Base-by-base conservation (phyloP, 2,888 invertebrate genomes). In the Synanthedon tipuliformis region DNA sequence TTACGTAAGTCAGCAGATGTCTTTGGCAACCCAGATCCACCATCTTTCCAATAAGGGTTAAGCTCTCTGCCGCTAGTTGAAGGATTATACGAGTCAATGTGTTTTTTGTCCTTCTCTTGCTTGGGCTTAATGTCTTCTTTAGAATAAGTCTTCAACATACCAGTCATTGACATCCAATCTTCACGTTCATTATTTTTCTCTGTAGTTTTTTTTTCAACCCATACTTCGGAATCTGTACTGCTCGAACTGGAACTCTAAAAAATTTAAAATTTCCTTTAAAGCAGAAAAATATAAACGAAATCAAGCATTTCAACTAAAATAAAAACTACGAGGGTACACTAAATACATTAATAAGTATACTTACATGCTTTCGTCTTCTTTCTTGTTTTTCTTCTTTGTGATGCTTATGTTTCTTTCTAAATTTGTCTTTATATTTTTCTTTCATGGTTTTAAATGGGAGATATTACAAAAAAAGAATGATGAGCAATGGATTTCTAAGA, bases 1-100 rank as follows among this genome's bases (percentile, higher is more conserved):
- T 77, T 80, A 62, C 75, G 67, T 61, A 78, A 73, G 66, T 72
- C 71, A 58, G 81, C 74, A 50, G 75, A 56, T 52, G 77, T 73
- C 64, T 77, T 74, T 0, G 97, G 97, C 55, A 97, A 71, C 2
- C 97, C 97, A 52, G 90, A 90, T 1, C 97, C 97, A 50, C 95
- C 96, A 76, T 93, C 89, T 85, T 93, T 96, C 96, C 97, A 97
- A 69, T 95, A 94, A 0, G 96, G 97, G 88, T 98, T 98, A 53
- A 97, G 81, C 81, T 98, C 97, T 65, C 92, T 87, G 1, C 78
- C 79, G 72, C 92, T 93, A 57, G 91, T 92, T 0, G 92, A 90
- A 13, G 94, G 94, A 73, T 92, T 89, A 63, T 92, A 92, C 48
- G 89, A 83, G 66, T 90, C 89, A 53, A 88, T 86, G 59, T 89